Evolutionary conservation across 23 tunicate species (phyloP).

Genomic region (Halocynthia aurantium): DNA sequence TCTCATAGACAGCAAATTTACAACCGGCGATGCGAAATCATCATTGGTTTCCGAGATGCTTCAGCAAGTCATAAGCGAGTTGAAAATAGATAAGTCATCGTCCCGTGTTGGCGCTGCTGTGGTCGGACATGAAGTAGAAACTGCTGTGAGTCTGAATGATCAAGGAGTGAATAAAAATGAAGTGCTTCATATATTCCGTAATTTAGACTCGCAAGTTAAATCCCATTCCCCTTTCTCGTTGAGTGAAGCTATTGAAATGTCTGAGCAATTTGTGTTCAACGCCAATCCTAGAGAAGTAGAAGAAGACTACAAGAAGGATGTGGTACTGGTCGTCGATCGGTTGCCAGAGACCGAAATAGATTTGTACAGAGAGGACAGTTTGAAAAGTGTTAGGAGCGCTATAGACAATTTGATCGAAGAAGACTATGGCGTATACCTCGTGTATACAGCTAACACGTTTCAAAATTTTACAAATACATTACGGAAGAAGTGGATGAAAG

Average conservation of each 20-base stretch:
- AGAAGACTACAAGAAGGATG: not conserved
- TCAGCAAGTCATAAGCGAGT: not conserved
- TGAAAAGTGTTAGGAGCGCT: not conserved
- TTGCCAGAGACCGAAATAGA: not conserved
- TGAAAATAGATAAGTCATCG: not conserved
- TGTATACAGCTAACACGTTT: slow-evolving; percentile 13
- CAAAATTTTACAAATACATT: not conserved
- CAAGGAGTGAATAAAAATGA: not conserved
- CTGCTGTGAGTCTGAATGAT: not conserved
- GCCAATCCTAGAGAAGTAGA: not conserved
- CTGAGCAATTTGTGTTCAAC: not conserved
- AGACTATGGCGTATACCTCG: slow-evolving; percentile 7
- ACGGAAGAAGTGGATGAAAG: not conserved
- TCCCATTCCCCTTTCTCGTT: not conserved
- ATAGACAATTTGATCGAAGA: slow-evolving; percentile 3
- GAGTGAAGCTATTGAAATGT: not conserved
- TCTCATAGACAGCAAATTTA: not conserved
- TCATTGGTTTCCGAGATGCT: not conserved
- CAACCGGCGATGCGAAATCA: not conserved
- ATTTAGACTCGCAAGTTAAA: not conserved
- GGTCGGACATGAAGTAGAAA: not conserved
- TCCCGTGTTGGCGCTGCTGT: slow-evolving; percentile 1
- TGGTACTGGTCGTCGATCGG: not conserved
- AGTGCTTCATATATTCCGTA: not conserved
- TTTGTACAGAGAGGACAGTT: slow-evolving; percentile 1